A percentile compares a stretch with the other conserved stretches of the same genome.
Conservation (phyloP, 1,140 invertebrate species). For the Meteorus sp. region DNA sequence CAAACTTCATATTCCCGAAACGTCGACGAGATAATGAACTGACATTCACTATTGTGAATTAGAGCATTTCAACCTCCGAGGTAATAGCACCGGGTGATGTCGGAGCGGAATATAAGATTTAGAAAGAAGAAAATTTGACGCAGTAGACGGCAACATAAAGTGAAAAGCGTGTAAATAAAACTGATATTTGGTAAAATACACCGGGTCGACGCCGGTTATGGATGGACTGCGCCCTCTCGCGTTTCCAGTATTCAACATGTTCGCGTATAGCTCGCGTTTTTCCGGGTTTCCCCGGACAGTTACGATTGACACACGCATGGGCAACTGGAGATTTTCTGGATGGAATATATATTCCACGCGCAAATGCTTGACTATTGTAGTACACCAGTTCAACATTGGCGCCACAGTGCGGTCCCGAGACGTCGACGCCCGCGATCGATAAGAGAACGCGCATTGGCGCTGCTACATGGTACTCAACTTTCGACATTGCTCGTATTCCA, state of each 20-base stretch:
- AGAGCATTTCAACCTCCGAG: too few relatives aligned
- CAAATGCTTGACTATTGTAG: slow-evolving; percentile 1
- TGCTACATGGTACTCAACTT: too few relatives aligned
- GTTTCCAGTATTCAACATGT: slow-evolving; percentile 10
- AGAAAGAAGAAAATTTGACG: too few relatives aligned
- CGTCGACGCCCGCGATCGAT: slow-evolving; percentile 52
- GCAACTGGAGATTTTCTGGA: slow-evolving; percentile 5
- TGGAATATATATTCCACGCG: not conserved
- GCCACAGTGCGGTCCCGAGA: slow-evolving; percentile 28
- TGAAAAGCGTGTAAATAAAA: not conserved
- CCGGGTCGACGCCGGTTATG: slow-evolving; percentile 46
- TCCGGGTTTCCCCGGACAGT: slow-evolving; percentile 23
- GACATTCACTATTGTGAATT: too few relatives aligned
- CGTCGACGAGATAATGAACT: too few relatives aligned
- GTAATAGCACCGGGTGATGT: too few relatives aligned
- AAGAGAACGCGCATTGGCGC: too few relatives aligned
- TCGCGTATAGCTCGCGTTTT: slow-evolving; percentile 13
- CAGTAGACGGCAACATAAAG: slow-evolving; percentile 1
- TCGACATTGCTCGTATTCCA: too few relatives aligned
- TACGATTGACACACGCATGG: slow-evolving; percentile 29
- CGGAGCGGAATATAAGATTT: too few relatives aligned
- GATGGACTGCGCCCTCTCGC: slow-evolving; percentile 40
- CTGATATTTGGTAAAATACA: slow-evolving; percentile 36
- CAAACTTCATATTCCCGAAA: too few relatives aligned
- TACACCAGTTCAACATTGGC: not conserved